Base-by-base conservation (phyloP, 2,113 vertebrate species). In the Arizona elegans region DNA sequence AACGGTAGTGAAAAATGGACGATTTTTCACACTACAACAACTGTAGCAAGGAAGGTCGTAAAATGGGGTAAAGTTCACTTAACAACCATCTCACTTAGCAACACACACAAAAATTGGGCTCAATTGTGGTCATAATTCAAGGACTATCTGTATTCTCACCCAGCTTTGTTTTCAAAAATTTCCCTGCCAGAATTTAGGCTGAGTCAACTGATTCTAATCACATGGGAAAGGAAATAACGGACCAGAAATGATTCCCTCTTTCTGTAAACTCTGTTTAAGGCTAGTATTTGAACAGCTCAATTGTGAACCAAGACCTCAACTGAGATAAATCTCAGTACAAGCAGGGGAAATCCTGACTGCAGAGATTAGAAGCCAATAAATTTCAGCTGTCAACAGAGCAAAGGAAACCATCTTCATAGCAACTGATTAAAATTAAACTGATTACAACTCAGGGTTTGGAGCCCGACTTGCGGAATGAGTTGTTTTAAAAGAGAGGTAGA, bases 261-360 rank as follows among this genome's bases (percentile, higher is more conserved):
- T 26, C 38, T 52, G 81, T 26, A 91, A 86, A 86, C 55, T 3
- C 56, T 52, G 26, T n/a, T 17, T n/a, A 55, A 19, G 26, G 4
- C 3, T 3, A 43, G n/a, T 38, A 43, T 56, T 91, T 47, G 55
- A 8, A 47, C 8, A 58, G 33, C 15, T 50, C 54, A 86, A 1
- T 38, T 7, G 0, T 47, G 23, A 59, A 92, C 43, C 85, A 52
- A 52, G 3, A 87, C 9, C 24, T 33, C n/a, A 19, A 24, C 0
- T 0, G 7, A 38, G n/a, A 5, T 24, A 0, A 0, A 24, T 9
- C 19, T 92, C 56, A 8, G 6, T 24, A 8, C 1, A 33, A n/a
- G 54, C 5, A 1, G 1, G 87, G 86, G 85, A 92, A 92, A 87
- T 87, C 38, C 81, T 87, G 26, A 21, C 81, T n/a, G 19, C 7